Evolutionary conservation across 2,113 vertebrate genomes (phyloP).

Genomic region (Pelmatolapia mariae): DNA sequence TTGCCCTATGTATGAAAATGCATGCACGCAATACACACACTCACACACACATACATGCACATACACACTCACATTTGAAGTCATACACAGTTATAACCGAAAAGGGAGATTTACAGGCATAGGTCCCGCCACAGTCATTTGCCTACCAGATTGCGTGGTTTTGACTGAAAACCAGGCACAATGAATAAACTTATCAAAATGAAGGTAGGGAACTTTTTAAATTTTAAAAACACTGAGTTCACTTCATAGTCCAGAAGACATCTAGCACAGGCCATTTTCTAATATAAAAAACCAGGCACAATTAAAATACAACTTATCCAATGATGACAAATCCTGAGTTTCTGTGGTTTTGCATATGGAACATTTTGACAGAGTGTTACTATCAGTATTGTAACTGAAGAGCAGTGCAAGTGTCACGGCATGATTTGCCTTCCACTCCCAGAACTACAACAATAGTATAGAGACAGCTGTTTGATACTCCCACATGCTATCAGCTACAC

Average conservation of each 20-base stretch:
- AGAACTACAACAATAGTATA: background rate
- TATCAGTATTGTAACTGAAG: slow-evolving; percentile 33
- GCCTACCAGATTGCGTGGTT: slow-evolving; percentile 54
- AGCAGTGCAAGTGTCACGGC: background rate
- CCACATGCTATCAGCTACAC: slow-evolving; percentile 28
- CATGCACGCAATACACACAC: background rate
- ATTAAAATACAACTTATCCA: slow-evolving; percentile 15
- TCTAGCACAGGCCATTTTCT: background rate
- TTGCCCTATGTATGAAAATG: slow-evolving; percentile 28
- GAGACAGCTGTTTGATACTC: slow-evolving; percentile 56
- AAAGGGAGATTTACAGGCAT: slow-evolving; percentile 52
- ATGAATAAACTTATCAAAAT: slow-evolving; percentile 1
- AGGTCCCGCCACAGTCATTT: slow-evolving; percentile 44
- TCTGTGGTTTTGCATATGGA: slow-evolving; percentile 50
- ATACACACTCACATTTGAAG: slow-evolving; percentile 12
- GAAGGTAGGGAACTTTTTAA: slow-evolving; percentile 10
- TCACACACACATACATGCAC: slow-evolving; percentile 6
- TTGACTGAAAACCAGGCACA: slow-evolving; percentile 12
- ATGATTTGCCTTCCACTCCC: slow-evolving; percentile 6
- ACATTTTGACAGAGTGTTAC: slow-evolving; percentile 58
- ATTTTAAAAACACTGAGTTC: background rate
- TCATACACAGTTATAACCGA: slow-evolving; percentile 1
- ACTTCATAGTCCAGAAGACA: background rate
- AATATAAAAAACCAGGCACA: background rate
- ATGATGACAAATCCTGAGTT: slow-evolving; percentile 52